A percentile compares a stretch with the other conserved stretches of the same genome.
These are phyloP conservation scores for Epirrita christyi DNA, from an alignment of 2,888 invertebrate genomes.

Conservation along the genomic window DNA sequence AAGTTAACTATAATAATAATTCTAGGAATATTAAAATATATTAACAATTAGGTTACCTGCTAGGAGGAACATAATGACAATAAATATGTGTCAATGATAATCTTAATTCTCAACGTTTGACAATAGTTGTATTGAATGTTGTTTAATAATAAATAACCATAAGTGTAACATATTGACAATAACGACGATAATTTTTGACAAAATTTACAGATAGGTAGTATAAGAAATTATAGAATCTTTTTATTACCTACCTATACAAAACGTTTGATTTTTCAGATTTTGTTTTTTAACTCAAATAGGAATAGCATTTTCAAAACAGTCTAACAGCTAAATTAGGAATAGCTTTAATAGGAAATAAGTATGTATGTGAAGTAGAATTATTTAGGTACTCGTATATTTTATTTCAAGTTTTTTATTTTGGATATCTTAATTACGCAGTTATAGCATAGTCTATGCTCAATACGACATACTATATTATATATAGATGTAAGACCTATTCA, in stretches of 20 bases:
- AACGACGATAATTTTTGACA: conserved; percentile 54
- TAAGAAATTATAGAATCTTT: conserved; percentile 33
- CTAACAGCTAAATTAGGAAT: conserved; percentile 65
- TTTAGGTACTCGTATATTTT: conserved; percentile 34
- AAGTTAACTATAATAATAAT: conserved; percentile 18
- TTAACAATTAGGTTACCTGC: conserved; percentile 4
- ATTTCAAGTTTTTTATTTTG: conserved; percentile 23
- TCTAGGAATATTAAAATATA: conserved; percentile 9
- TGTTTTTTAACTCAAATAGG: conserved; percentile 1
- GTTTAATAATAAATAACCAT: conserved; percentile 23
- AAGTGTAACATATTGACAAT: conserved; percentile 30
- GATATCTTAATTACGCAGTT: conserved; percentile 29
- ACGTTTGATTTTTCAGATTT: conserved; percentile 6
- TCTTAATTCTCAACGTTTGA: conserved; percentile 23
- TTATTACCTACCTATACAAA: conserved; percentile 38
- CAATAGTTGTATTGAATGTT: conserved; percentile 31
- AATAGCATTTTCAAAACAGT: conserved; percentile 6
- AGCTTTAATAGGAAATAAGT: conserved; percentile 80
- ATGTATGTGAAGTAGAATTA: conserved; percentile 43
- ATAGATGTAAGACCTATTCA: conserved; percentile 11
- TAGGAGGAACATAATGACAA: conserved; percentile 14
- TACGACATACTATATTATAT: conserved; percentile 38
- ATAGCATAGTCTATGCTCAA: conserved; percentile 68
- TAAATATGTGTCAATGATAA: conserved; percentile 20
- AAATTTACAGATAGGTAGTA: conserved; percentile 48